Evolutionary conservation across 2,113 vertebrate species (phyloP).

Genomic region (Cathartes aura): DNA sequence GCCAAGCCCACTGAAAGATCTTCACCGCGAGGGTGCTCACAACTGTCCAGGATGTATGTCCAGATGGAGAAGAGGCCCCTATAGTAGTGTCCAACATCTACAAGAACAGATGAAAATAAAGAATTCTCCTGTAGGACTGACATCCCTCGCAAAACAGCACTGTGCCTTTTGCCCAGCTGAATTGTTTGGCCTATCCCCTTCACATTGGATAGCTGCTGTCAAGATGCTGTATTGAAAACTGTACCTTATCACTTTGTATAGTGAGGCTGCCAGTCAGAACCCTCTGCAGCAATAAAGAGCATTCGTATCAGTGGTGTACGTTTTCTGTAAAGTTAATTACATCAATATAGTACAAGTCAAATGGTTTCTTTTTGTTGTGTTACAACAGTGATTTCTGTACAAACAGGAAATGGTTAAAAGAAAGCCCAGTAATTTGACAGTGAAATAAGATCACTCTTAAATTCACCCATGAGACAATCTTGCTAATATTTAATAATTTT

Average conservation of each 20-base stretch:
- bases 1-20: neutral
- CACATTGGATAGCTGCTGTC: neutral
- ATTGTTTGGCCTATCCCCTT: neutral
- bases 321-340: neutral
- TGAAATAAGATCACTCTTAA: neutral
- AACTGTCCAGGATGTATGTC: neutral
- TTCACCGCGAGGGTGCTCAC: neutral
- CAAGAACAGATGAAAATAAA: neutral
- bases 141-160: neutral
- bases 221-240: neutral
- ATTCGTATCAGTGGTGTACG: neutral
- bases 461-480: neutral
- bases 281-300: neutral
- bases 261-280: neutral
- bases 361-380: neutral
- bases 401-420: neutral
- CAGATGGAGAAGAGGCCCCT: neutral
- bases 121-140: neutral
- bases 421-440: neutral
- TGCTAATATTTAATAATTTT: neutral
- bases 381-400: neutral
- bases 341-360: neutral
- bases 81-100: rapidly evolving
- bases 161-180: neutral
- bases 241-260: neutral